A percentile compares a stretch with the other conserved stretches of the same genome.
These are phyloP conservation scores for Labia minor DNA, from an alignment of 2,888 invertebrate species.

Conservation along the genomic window DNA sequence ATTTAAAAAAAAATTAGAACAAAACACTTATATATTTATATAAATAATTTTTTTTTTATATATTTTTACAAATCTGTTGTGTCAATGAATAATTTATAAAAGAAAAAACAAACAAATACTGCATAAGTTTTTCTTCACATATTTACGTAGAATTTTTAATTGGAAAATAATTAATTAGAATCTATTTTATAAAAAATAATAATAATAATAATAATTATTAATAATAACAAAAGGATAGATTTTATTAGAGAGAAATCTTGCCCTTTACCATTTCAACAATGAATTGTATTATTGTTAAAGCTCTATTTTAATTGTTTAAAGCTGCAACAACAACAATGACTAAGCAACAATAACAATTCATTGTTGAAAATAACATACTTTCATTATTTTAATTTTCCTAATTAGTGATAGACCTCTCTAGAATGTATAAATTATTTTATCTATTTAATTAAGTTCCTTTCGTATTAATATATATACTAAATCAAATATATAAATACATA, in stretches of 20 bases:
- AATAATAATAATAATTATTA: too few relatives aligned
- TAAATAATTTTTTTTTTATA: neutral
- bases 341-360: constrained; percentile 1
- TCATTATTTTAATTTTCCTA: neutral
- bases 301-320: neutral
- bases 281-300: neutral
- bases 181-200: neutral
- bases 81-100: neutral
- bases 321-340: constrained; percentile 13
- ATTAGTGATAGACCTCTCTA: neutral
- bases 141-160: neutral
- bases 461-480: neutral
- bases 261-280: neutral
- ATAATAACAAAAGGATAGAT: neutral
- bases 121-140: constrained; percentile 3
- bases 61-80: neutral
- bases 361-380: neutral
- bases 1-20: neutral
- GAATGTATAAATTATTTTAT: neutral
- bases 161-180: neutral
- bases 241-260: constrained; percentile 1
- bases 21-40: neutral
- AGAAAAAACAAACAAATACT: constrained; percentile 17
- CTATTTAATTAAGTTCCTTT: neutral
- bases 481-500: neutral